These are phyloP conservation scores for Chelidonichthys spinosus DNA, from an alignment of 2,797 vertebrate genomes.

Conservation along the genomic window DNA sequence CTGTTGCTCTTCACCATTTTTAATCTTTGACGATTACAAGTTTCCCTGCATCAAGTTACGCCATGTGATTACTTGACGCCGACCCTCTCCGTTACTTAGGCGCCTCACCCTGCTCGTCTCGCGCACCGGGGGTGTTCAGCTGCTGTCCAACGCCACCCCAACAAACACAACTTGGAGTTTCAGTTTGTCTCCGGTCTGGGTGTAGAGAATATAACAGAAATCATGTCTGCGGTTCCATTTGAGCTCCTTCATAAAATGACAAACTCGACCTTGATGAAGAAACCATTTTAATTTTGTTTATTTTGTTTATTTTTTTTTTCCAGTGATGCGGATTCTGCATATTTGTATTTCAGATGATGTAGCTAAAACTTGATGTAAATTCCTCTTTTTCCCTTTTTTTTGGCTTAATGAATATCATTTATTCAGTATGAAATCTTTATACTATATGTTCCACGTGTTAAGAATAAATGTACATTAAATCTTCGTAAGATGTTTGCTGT, in stretches of 20 bases:
- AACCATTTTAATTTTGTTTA: slow-evolving; percentile 87
- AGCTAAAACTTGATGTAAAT: slow-evolving; percentile 99
- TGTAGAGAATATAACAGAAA: slow-evolving; percentile 84
- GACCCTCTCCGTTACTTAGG: slow-evolving; percentile 56
- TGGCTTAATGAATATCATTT: slow-evolving; percentile 99
- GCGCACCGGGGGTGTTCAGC: slow-evolving; percentile 82
- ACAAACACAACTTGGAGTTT: slow-evolving; percentile 87
- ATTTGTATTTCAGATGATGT: slow-evolving; percentile 99
- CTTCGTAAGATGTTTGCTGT: slow-evolving; percentile 99
- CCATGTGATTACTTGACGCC: slow-evolving; percentile 79
- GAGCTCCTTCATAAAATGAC: slow-evolving; percentile 85
- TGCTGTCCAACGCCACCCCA: slow-evolving; percentile 84
- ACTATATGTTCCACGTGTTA: slow-evolving; percentile 99
- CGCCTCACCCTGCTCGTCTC: slow-evolving; percentile 53
- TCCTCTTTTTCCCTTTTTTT: slow-evolving; percentile 93
- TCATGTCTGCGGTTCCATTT: slow-evolving; percentile 91
- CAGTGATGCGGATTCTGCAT: slow-evolving; percentile 99
- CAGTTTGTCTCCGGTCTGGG: slow-evolving; percentile 89
- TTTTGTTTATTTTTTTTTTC: slow-evolving; percentile 78
- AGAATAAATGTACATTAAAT: slow-evolving; percentile 99
- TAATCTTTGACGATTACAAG: slow-evolving; percentile 80
- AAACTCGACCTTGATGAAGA: slow-evolving; percentile 88
- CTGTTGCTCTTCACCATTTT: slow-evolving; percentile 86
- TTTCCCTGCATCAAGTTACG: slow-evolving; percentile 72
- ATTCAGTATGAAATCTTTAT: slow-evolving; percentile 99